These are phyloP conservation scores for Chelonus formosanus DNA, from an alignment of 2,888 invertebrate genomes.

Conservation along the genomic window DNA sequence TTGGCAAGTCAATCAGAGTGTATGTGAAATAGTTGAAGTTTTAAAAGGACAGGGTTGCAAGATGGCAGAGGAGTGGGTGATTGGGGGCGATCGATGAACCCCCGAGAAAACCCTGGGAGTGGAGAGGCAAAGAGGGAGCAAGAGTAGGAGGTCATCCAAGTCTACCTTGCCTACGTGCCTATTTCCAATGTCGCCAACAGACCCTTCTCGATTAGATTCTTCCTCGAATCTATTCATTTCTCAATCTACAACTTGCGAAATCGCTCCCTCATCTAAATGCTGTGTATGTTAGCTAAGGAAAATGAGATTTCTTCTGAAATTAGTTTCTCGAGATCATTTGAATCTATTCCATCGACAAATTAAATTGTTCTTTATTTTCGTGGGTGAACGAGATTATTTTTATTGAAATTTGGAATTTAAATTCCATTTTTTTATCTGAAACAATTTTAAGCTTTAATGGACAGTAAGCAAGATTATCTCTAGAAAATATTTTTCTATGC, in stretches of 20 bases:
- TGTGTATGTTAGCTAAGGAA: too few relatives aligned
- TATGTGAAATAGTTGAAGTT: slow-evolving; percentile 42
- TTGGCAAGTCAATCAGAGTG: neutral
- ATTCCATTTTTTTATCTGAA: too few relatives aligned
- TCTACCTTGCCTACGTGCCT: slow-evolving; percentile 42
- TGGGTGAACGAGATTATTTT: too few relatives aligned
- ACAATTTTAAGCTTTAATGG: too few relatives aligned
- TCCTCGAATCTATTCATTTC: neutral
- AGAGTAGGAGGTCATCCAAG: slow-evolving; percentile 55
- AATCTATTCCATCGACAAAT: too few relatives aligned
- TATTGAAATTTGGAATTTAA: too few relatives aligned
- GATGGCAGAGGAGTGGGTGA: slow-evolving; percentile 55
- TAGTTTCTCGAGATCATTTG: too few relatives aligned
- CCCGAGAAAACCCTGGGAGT: slow-evolving; percentile 53
- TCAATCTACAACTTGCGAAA: neutral
- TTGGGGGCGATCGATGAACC: slow-evolving; percentile 63
- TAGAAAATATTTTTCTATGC: too few relatives aligned
- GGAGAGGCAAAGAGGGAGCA: slow-evolving; percentile 49
- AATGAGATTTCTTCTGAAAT: too few relatives aligned
- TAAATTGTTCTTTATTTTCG: too few relatives aligned
- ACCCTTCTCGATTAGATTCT: slow-evolving; percentile 17
- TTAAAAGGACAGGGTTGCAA: slow-evolving; percentile 51
- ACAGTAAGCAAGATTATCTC: too few relatives aligned
- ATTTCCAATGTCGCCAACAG: slow-evolving; percentile 26
- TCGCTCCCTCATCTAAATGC: neutral